These are phyloP conservation scores for Corythornis madagascariensis DNA, from an alignment of 2,113 vertebrate genomes.

Conservation along the genomic window DNA sequence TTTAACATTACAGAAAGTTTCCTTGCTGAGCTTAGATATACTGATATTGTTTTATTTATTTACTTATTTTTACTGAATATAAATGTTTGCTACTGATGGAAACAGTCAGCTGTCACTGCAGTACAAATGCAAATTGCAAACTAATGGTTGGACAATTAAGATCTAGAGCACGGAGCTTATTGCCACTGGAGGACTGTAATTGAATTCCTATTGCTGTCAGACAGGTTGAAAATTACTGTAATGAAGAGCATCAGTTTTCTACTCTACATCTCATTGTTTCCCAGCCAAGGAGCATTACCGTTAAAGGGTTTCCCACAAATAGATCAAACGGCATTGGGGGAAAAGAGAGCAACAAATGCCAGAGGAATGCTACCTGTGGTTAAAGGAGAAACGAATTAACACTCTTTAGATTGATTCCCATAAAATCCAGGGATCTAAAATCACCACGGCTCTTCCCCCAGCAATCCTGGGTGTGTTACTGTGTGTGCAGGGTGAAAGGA, in stretches of 20 bases:
- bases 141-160: constrained; percentile 67
- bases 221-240: constrained; percentile 60
- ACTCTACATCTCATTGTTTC: constrained; percentile 42
- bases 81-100: not conserved
- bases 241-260: constrained; percentile 61
- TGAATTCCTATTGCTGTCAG: constrained; percentile 71
- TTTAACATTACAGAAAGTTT: not conserved
- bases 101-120: constrained; percentile 54
- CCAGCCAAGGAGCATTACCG: constrained; percentile 7
- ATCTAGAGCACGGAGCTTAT: constrained; percentile 47
- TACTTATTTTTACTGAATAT: not conserved
- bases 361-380: not conserved
- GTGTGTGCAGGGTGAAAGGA: not conserved
- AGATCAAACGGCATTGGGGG: not conserved
- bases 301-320: not conserved
- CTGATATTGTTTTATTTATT: not conserved
- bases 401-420: not conserved
- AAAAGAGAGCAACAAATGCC: not conserved
- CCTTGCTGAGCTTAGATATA: not conserved
- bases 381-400: not conserved
- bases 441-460: not conserved
- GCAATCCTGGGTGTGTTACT: not conserved
- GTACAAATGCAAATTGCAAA: constrained; percentile 65
- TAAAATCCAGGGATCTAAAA: not conserved
- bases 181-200: constrained; percentile 65